Evolutionary conservation across 2,888 invertebrate species (phyloP), one percentile per base, ranked within the genome.

Genomic region (Salpingus planirostris): DNA sequence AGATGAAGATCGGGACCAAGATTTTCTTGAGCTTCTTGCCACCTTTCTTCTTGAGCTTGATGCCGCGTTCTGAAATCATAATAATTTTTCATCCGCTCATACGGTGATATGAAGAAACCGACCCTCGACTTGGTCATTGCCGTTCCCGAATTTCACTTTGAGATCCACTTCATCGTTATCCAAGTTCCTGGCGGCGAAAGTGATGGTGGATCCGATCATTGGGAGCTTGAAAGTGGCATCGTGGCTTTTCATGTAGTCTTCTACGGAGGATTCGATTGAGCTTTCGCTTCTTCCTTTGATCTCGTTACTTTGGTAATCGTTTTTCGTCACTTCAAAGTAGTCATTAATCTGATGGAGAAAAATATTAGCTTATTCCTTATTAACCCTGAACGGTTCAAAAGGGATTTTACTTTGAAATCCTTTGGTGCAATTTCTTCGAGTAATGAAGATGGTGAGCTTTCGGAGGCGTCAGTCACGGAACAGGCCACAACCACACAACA

Each of bases 11-110:
- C 40, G 88, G 88, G 50, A 85, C 77, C 56, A 85, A 76, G 68
- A 87, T 78, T 69, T 85, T 87, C 72, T 81, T 84, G 52, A 88
- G 70, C 66, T 85, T 86, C 43, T n/a, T n/a, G n/a, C n/a, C n/a
- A n/a, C n/a, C n/a, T n/a, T n/a, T n/a, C n/a, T n/a, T n/a, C n/a
- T n/a, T n/a, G n/a, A n/a, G n/a, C n/a, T n/a, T n/a, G n/a, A n/a
- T n/a, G n/a, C n/a, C n/a, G n/a, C n/a, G n/a, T n/a, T n/a, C n/a
- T n/a, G n/a, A n/a, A n/a, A n/a, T n/a, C n/a, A n/a, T n/a, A n/a
- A n/a, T n/a, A n/a, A n/a, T n/a, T n/a, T n/a, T n/a, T n/a, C n/a
- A n/a, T n/a, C n/a, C n/a, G n/a, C n/a, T n/a, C n/a, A n/a, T n/a
- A n/a, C n/a, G n/a, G 5, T 11, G n/a, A n/a, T n/a, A n/a, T n/a